Percentiles rank a stretch among this genome's conserved stretches.
Conservation (phyloP, 2,797 vertebrate species). For the Macrochelys suwanniensis region DNA sequence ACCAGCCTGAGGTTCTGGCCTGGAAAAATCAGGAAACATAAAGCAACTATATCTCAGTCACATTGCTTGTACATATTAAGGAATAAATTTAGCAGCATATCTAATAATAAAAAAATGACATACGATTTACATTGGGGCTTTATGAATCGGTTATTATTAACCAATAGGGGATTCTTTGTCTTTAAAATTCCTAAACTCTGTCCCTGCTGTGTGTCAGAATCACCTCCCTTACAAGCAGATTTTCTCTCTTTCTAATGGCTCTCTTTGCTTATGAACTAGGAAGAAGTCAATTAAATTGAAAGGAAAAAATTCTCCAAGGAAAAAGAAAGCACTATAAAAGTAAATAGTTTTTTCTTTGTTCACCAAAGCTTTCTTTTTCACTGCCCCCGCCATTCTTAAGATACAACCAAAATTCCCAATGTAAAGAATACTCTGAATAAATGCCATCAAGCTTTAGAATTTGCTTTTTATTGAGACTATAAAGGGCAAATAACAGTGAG, state of each 20-base stretch:
- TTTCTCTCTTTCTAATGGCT: background rate
- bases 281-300: slow-evolving; percentile 4
- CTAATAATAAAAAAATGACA: background rate
- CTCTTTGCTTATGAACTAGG: background rate
- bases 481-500: slow-evolving; percentile 60
- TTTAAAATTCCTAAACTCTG: background rate
- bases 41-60: background rate
- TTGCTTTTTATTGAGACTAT: slow-evolving; percentile 54
- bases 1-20: background rate
- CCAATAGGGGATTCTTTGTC: background rate
- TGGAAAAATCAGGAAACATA: background rate
- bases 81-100: background rate
- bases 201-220: background rate
- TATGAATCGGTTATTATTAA: background rate
- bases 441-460: slow-evolving; percentile 65
- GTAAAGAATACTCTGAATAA: slow-evolving; percentile 54
- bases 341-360: background rate
- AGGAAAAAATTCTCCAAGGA: background rate
- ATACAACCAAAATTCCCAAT: background rate
- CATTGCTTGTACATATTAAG: background rate
- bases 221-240: background rate
- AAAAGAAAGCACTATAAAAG: background rate
- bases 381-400: background rate
- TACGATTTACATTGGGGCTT: background rate
- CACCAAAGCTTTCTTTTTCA: background rate